Evolutionary conservation across 2,113 vertebrate species (phyloP), one percentile per base, ranked within the genome.

Genomic region (Pelecanoides urinatrix): DNA sequence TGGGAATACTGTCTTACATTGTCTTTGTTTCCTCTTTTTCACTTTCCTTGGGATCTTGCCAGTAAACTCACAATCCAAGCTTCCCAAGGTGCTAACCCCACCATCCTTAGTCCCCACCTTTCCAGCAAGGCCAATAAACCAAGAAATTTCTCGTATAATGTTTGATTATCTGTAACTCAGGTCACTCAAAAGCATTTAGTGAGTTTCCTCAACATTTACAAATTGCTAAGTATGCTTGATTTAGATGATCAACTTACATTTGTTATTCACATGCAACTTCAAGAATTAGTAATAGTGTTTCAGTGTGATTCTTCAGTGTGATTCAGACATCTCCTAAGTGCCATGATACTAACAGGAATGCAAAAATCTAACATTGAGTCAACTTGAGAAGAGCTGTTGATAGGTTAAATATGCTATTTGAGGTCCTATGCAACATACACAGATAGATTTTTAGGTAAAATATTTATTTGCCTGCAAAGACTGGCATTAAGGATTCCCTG

Each of bases 251-350:
- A 67, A 47, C 50, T 88, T 79, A 79, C 16, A 66, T 82, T 73
- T 92, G 89, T 95, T 91, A 70, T 17, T 92, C 72, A 94, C 92
- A 96, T 95, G 91, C 96, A 96, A 55, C 76, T 86, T 91, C 55
- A 88, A 66, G 81, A 82, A 58, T 62, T 56, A 75, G 32, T 21
- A 62, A 45, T 63, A 71, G 50, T 76, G 66, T 87, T 91, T 79
- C 73, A 62, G 71, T n/a, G 83, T 56, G 58, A 58, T 53, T 85
- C 71, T 85, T 88, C 88, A 56, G 65, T 56, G 90, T 2, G 1
- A 84, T 42, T 65, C 17, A 23, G 62, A 66, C 58, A n/a, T 65
- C 85, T 87, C 55, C 30, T 49, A 72, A 61, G 66, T 92, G 71
- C 42, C 77, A 23, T 29, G 91, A 73, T 38, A 45, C 55, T 72